Evolutionary conservation across 2,888 invertebrate genomes (phyloP).

Genomic region (Melanotus villosus): DNA sequence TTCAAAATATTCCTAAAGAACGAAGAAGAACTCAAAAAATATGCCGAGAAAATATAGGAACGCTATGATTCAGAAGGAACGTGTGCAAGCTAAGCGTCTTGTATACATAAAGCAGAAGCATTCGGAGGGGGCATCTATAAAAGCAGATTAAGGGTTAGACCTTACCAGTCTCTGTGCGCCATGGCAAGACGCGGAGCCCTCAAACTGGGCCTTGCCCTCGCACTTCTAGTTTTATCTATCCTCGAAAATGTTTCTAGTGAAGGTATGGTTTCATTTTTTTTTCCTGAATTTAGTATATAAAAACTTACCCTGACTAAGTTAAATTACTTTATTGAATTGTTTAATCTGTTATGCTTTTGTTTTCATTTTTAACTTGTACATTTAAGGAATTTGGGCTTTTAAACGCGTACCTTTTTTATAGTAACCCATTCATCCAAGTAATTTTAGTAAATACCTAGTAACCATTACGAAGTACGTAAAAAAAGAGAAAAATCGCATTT

Average conservation of each 20-base stretch:
- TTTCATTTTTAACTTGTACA: too few species aligned
- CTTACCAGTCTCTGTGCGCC: slow-evolving; percentile 57
- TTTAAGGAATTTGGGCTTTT: too few species aligned
- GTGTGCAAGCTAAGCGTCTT: slow-evolving; percentile 31
- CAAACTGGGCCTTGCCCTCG: slow-evolving; percentile 60
- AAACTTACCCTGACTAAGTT: too few species aligned
- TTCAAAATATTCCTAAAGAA: too few species aligned
- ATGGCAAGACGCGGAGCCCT: slow-evolving; percentile 60
- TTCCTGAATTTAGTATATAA: neutral
- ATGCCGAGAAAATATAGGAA: too few species aligned
- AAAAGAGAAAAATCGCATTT: neutral
- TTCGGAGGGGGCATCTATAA: slow-evolving; percentile 53
- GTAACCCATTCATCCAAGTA: too few species aligned
- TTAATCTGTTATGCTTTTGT: neutral
- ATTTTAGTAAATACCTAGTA: too few species aligned
- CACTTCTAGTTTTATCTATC: slow-evolving; percentile 57
- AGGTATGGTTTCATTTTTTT: slow-evolving; percentile 54
- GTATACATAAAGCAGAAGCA: slow-evolving; percentile 15
- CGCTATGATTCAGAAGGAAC: too few species aligned
- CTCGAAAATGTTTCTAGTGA: slow-evolving; percentile 54
- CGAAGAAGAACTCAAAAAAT: too few species aligned
- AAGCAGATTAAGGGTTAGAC: slow-evolving; percentile 53
- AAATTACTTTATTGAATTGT: too few species aligned
- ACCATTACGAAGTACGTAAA: neutral
- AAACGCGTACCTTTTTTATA: too few species aligned